A percentile compares a stretch with the other conserved stretches of the same genome.
phyloP scores from a whole-genome alignment of 1,140 invertebrate genomes.

The Papilio dardanus region DNA sequence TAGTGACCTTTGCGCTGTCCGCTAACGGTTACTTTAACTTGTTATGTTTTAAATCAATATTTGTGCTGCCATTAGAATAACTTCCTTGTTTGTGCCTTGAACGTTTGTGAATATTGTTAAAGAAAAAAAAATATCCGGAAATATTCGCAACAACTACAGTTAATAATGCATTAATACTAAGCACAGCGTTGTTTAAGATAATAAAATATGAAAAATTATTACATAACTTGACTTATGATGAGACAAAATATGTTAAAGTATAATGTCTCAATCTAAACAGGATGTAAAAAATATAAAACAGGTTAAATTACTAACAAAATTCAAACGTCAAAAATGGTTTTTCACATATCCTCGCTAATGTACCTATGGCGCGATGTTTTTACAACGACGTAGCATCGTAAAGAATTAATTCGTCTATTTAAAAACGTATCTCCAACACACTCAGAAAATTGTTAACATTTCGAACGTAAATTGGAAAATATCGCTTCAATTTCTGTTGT shows the following conservation, averaged over 20 bases:
- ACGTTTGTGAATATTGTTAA: neutral
- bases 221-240: neutral
- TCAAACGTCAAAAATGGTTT: constrained; percentile 2
- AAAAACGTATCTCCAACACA: neutral
- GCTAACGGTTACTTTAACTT: neutral
- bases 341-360: constrained; percentile 12
- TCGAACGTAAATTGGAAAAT: neutral
- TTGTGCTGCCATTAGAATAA: neutral
- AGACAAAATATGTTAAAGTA: neutral
- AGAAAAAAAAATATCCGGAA: too few species aligned
- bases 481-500: neutral
- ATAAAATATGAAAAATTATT: neutral
- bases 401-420: neutral
- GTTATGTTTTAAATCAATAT: neutral
- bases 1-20: neutral
- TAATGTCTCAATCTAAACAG: constrained; percentile 13
- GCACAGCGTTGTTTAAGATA: neutral
- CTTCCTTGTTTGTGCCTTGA: neutral
- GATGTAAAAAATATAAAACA: neutral
- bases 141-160: neutral
- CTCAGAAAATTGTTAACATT: neutral
- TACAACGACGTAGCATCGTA: neutral
- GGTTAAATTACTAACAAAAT: neutral
- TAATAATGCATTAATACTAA: neutral
- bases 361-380: neutral